Evolutionary conservation across 2,888 invertebrate genomes (phyloP).

Genomic region (Lepetodrilus schrolli): DNA sequence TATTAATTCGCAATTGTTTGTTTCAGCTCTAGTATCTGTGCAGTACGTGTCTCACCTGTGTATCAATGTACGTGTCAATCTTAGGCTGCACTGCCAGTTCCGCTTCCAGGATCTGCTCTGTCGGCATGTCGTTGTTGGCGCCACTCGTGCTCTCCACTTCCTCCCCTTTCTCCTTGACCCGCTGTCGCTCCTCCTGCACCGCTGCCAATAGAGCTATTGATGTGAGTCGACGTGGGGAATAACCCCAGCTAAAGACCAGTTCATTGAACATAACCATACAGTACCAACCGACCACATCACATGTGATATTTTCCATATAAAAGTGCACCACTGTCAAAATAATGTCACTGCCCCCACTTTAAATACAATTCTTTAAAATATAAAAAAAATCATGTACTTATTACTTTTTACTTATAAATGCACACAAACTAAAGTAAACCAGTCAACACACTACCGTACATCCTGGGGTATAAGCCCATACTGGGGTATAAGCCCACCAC

Average conservation of each 20-base stretch:
- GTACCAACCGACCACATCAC: background rate
- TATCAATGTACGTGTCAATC: slow-evolving; percentile 78
- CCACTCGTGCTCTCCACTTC: slow-evolving; percentile 85
- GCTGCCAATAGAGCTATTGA: slow-evolving; percentile 54
- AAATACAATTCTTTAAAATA: too few species aligned
- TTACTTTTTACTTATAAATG: too few species aligned
- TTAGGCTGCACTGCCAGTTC: slow-evolving; percentile 84
- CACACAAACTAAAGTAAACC: too few species aligned
- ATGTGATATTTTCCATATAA: background rate
- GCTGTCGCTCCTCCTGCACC: slow-evolving; percentile 92
- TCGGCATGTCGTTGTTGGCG: slow-evolving; percentile 90
- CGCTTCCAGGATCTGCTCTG: slow-evolving; percentile 94
- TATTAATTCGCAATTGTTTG: too few species aligned
- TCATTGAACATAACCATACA: too few species aligned
- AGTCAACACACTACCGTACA: too few species aligned
- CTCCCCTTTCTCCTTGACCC: slow-evolving; percentile 83
- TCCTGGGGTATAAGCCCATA: too few species aligned
- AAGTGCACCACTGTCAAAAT: background rate
- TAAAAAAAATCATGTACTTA: too few species aligned
- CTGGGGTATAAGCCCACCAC: too few species aligned
- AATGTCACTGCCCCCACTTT: background rate
- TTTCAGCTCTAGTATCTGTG: too few species aligned
- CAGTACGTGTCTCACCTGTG: too few species aligned
- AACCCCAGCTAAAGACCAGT: too few species aligned
- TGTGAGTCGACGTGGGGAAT: slow-evolving; percentile 21